A percentile compares a stretch with the other conserved stretches of the same genome.
Conservation (phyloP, 2,888 invertebrate species). For the Megastigmus dorsalis region DNA sequence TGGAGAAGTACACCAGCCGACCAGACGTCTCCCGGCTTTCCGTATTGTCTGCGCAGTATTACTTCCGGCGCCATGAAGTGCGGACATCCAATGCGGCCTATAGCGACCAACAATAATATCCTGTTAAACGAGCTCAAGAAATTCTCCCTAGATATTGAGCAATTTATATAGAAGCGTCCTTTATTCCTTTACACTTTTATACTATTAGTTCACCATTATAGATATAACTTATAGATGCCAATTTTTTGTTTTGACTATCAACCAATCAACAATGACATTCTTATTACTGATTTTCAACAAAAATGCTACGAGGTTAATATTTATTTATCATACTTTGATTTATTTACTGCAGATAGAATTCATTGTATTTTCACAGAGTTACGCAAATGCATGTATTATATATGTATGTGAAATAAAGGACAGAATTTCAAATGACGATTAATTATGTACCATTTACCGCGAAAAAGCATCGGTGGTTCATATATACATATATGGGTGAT, state of each 20-base stretch:
- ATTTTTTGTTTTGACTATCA: too few relatives aligned
- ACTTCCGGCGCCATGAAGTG: constrained; percentile 99
- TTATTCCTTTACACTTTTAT: constrained; percentile 9
- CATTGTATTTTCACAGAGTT: too few relatives aligned
- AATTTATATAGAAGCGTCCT: constrained; percentile 29
- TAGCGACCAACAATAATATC: constrained; percentile 9
- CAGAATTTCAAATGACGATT: background rate
- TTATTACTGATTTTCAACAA: background rate
- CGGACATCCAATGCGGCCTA: constrained; percentile 95
- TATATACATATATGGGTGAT: too few relatives aligned
- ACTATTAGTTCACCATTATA: too few relatives aligned
- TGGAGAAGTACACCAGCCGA: constrained; percentile 96
- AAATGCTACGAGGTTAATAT: background rate
- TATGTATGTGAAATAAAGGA: constrained; percentile 23
- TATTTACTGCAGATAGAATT: too few relatives aligned
- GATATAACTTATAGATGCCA: too few relatives aligned
- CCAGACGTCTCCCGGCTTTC: constrained; percentile 98
- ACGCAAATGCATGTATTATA: background rate
- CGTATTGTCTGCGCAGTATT: constrained; percentile 91
- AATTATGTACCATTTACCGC: background rate
- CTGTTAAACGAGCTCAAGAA: constrained; percentile 10
- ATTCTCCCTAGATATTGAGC: background rate
- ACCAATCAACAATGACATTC: too few relatives aligned
- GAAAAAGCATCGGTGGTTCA: constrained; percentile 10
- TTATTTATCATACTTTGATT: background rate